Evolutionary conservation across 2,888 invertebrate genomes (phyloP), one percentile per base, ranked within the genome.

Genomic region (Copidosoma aretas): DNA sequence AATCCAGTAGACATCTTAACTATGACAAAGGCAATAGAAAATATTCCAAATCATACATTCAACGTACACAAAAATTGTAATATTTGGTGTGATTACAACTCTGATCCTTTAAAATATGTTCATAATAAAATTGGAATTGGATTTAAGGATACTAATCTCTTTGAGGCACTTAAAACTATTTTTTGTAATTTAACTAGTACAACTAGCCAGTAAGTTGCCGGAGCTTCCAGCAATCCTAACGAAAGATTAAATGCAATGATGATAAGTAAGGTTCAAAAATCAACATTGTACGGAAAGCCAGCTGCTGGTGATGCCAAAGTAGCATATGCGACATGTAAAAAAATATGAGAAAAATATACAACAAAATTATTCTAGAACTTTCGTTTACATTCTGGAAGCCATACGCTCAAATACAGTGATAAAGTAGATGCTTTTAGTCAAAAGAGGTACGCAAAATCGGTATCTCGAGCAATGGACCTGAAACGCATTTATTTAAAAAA

Each of bases 41-140:
- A 74, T 57, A 75, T 73, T 58, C 71, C 70, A 12, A 63, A 57
- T 22, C 68, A 74, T 53, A 22, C 54, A 62, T 75, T 71, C 56
- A 75, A 75, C 56, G 14, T 64, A 25, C 75, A 73, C 56, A 22
- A 63, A 32, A 61, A 73, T 41, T 73, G 74, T 53, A 71, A 68
- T 22, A 24, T 60, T 0, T 74, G 75, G 73, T 74, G 73, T 54
- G 53, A 53, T 22, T 75, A 72, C 61, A 25, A 39, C n/a, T 19
- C 57, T 51, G 25, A 74, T 51, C 57, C 62, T 15, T 69, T 69
- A 68, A 69, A 39, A 43, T 75, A 74, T 58, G 56, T 64, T 22
- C 74, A 72, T 56, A n/a, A 54, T 39, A 65, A 19, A 41, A 73
- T 75, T n/a, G 68, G 64, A 22, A 69, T 69, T 24, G 73, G 71